A percentile compares a stretch with the other conserved stretches of the same genome.
phyloP scores from a whole-genome alignment of 1,140 invertebrate genomes.

The Aphis craccivora region DNA sequence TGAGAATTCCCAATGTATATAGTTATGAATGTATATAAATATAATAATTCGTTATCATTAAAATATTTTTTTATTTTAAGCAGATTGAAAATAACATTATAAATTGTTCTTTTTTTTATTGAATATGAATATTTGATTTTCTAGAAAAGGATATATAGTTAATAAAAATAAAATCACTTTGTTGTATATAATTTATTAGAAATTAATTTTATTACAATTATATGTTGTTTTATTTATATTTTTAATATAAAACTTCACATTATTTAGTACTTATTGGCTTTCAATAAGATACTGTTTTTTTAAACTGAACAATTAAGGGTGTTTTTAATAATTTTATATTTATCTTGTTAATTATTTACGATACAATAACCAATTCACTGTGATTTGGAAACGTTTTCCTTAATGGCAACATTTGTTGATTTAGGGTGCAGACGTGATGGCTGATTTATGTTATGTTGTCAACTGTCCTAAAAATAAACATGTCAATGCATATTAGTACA shows the following conservation, averaged over 20 bases:
- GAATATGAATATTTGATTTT: neutral
- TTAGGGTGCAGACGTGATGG: neutral
- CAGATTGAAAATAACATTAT: neutral
- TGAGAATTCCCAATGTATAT: neutral
- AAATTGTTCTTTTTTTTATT: neutral
- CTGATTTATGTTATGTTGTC: conserved; percentile 4
- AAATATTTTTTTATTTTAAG: neutral
- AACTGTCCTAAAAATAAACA: conserved; percentile 10
- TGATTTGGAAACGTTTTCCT: neutral
- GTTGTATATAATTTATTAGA: neutral
- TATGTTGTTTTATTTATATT: neutral
- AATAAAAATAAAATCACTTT: neutral
- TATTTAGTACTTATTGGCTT: neutral
- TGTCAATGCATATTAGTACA: neutral
- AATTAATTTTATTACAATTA: neutral
- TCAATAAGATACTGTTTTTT: neutral
- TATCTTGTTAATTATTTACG: no score
- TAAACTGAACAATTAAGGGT: neutral
- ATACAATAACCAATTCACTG: neutral
- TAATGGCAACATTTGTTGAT: neutral
- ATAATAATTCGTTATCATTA: neutral
- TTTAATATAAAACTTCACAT: neutral
- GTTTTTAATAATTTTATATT: neutral
- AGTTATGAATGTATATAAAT: neutral
- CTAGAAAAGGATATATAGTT: neutral